Conservation (phyloP, 2,113 vertebrate genomes). For the Cichladusa arquata region DNA sequence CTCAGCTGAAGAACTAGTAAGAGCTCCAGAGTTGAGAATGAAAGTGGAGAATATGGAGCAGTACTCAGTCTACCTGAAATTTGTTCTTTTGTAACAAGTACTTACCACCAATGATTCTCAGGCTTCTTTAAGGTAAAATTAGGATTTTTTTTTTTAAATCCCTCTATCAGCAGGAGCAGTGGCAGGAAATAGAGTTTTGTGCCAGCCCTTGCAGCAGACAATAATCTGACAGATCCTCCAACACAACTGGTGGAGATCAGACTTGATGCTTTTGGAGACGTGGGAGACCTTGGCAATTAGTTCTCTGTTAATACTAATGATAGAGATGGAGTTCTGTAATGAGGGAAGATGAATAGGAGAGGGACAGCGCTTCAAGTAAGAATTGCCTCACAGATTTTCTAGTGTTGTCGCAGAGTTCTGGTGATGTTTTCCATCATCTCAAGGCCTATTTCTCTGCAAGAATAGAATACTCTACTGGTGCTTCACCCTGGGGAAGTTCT, state of each 20-base stretch:
- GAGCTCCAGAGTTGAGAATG: background rate
- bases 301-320: background rate
- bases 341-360: background rate
- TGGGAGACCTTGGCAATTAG: background rate
- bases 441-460: background rate
- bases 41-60: background rate
- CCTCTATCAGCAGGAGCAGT: fast-evolving
- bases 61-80: background rate
- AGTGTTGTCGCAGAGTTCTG: background rate
- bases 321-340: background rate
- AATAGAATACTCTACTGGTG: background rate
- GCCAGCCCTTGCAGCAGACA: background rate
- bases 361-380: background rate
- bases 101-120: background rate
- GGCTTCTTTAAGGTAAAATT: background rate
- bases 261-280: background rate
- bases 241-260: background rate
- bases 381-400: background rate
- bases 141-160: background rate
- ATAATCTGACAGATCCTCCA: background rate
- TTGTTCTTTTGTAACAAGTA: background rate
- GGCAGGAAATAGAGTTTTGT: background rate
- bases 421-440: background rate
- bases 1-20: background rate
- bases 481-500: background rate